A percentile compares a stretch with the other conserved stretches of the same genome.
Evolutionary conservation across 2,113 vertebrate species (phyloP).

Genomic region (Cavia porcellus): DNA sequence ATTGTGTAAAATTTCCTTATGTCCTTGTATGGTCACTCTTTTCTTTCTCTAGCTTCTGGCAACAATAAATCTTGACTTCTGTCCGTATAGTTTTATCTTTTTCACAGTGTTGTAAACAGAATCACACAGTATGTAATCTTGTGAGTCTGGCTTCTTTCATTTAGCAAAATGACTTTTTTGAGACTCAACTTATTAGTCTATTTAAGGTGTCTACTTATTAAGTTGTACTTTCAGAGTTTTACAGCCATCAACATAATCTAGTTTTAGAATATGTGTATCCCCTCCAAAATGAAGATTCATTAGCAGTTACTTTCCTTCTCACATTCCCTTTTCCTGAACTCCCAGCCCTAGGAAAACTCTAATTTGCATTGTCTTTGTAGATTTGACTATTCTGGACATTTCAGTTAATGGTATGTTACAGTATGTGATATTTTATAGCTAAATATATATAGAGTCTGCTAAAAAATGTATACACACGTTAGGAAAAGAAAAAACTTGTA

Average conservation of each 20-base stretch:
- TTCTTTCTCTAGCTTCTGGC: neutral
- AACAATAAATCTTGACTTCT: neutral
- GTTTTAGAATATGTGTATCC: conserved; percentile 10
- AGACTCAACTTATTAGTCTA: conserved; percentile 12
- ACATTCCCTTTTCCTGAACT: neutral
- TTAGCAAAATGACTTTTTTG: conserved; percentile 60
- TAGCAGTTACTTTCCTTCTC: neutral
- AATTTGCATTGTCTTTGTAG: neutral
- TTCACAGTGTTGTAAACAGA: conserved; percentile 1
- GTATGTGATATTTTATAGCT: conserved; percentile 10
- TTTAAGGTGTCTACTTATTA: conserved; percentile 20
- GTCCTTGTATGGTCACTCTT: neutral
- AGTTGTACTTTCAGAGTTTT: conserved; percentile 14
- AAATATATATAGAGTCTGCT: neutral
- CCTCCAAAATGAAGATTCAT: neutral
- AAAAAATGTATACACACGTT: neutral
- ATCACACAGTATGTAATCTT: conserved; percentile 44
- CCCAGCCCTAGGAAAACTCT: neutral
- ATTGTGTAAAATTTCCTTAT: neutral
- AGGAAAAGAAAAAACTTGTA: neutral
- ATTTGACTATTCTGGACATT: neutral
- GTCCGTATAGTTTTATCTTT: conserved; percentile 21
- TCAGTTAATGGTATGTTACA: neutral
- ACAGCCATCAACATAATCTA: conserved; percentile 7
- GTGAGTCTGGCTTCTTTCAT: conserved; percentile 45